Evolutionary conservation across 1,140 invertebrate genomes (phyloP).

Genomic region (Conus betulinus): DNA sequence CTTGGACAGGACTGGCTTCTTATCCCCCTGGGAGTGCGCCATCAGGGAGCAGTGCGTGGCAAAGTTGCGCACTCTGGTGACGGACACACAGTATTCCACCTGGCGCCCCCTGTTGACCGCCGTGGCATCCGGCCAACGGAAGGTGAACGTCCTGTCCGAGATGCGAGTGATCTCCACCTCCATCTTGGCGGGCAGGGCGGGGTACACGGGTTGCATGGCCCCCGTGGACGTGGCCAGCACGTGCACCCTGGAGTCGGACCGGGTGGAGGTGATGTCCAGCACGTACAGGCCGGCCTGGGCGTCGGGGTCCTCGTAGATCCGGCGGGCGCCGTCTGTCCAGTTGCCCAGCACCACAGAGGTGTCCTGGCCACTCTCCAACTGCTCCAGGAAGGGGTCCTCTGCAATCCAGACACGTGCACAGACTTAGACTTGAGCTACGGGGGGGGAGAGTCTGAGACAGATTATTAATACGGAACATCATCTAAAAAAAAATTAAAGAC

Average conservation of each 20-base stretch:
- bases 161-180: constrained; percentile 50
- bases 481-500: no score
- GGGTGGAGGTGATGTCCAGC: constrained; percentile 51
- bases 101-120: constrained; percentile 3
- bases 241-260: constrained; percentile 49
- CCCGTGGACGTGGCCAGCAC: constrained; percentile 54
- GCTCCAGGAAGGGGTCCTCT: constrained; percentile 20
- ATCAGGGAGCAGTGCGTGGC: constrained; percentile 64
- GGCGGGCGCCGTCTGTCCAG: constrained; percentile 48
- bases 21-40: constrained; percentile 57
- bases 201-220: constrained; percentile 39
- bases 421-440: no score
- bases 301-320: constrained; percentile 46
- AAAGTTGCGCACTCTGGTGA: constrained; percentile 61
- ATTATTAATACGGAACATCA: no score
- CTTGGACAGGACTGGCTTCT: constrained; percentile 49
- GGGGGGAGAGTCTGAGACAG: no score
- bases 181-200: constrained; percentile 54
- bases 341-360: constrained; percentile 15
- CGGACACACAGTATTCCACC: constrained; percentile 68
- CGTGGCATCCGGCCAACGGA: constrained; percentile 58
- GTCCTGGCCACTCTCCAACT: constrained; percentile 5
- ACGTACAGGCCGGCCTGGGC: constrained; percentile 56
- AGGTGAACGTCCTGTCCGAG: constrained; percentile 41
- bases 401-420: not conserved